These are phyloP conservation scores for Glyptemys insculpta DNA, from an alignment of 2,797 vertebrate genomes.

Conservation along the genomic window DNA sequence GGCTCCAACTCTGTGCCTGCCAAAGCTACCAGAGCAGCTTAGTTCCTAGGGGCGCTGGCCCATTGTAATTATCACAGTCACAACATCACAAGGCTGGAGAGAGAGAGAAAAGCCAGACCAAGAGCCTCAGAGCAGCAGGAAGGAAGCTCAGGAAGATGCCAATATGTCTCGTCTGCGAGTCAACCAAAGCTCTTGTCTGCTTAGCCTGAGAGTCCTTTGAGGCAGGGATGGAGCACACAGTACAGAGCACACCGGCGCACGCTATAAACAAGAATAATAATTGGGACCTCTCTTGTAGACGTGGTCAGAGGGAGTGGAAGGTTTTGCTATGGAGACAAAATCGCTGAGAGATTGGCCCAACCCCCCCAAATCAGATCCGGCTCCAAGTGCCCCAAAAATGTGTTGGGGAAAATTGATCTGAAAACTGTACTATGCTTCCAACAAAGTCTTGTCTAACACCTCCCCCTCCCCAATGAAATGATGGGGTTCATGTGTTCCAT, in stretches of 20 bases:
- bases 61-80: not conserved
- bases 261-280: slow-evolving; percentile 32
- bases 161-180: not conserved
- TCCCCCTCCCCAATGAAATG: not conserved
- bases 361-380: slow-evolving; percentile 30
- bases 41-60: not conserved
- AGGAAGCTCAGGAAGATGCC: not conserved
- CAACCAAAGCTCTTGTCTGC: not conserved
- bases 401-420: no score
- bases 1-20: not conserved
- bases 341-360: slow-evolving; percentile 39
- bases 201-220: not conserved
- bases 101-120: slow-evolving; percentile 9
- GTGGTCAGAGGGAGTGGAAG: not conserved
- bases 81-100: not conserved
- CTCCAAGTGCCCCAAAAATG: slow-evolving; percentile 18
- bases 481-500: not conserved
- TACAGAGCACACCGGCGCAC: slow-evolving; percentile 2
- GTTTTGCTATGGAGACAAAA: not conserved
- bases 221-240: not conserved
- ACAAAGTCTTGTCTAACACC: slow-evolving; percentile 44
- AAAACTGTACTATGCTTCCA: no score
- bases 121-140: not conserved
- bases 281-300: no score
- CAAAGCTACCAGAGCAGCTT: slow-evolving; percentile 19